Base-by-base conservation (phyloP, 1,140 invertebrate genomes). In the Halotydeus destructor region DNA sequence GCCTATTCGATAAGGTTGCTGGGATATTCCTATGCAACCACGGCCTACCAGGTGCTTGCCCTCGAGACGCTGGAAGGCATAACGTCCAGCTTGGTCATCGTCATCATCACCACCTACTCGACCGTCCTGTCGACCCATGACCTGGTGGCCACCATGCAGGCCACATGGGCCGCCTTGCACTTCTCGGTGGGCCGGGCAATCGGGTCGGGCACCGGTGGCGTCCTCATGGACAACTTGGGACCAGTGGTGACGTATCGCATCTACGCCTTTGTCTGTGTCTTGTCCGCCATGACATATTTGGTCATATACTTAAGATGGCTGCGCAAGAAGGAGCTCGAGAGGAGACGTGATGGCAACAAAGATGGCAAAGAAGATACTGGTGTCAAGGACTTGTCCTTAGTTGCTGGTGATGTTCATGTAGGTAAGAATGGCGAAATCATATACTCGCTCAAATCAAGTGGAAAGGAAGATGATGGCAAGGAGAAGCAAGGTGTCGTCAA, bases 1-100 rank as follows among this genome's bases (percentile, higher is more conserved):
- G 69, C 76, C 47, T 82, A 78, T 57, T 75, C 78, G 28, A 58
- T 81, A 23, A 65, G 74, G 45, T 81, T 75, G 51, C 66, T 72
- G 11, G 72, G 74, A 30, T 83, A 83, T 55, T 80, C 79, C 0
- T 54, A 79, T 37, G 74, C 84, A 49, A 70, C 73, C 54, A 72
- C 79, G 57, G 75, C 78, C 5, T 80, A 76, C 75, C 64, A 71
- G 50, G 75, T 74, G 46, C 59, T 86, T 23, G 66, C 76, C 24
- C 78, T 82, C 53, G 81, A 86, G 60, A 71, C 74, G 14, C 63
- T 82, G 56, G 78, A 83, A 64, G 75, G 72, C 2, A 69, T 85
- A 34, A 82, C 78, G 9, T 73, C 75, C 46, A 75, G 76, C 11
- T 60, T 85, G 33, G 70, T 76, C 44, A 76, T 77, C 55, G 79